Evolutionary conservation across 2,113 vertebrate genomes (phyloP).

Genomic region (Prinia subflava): DNA sequence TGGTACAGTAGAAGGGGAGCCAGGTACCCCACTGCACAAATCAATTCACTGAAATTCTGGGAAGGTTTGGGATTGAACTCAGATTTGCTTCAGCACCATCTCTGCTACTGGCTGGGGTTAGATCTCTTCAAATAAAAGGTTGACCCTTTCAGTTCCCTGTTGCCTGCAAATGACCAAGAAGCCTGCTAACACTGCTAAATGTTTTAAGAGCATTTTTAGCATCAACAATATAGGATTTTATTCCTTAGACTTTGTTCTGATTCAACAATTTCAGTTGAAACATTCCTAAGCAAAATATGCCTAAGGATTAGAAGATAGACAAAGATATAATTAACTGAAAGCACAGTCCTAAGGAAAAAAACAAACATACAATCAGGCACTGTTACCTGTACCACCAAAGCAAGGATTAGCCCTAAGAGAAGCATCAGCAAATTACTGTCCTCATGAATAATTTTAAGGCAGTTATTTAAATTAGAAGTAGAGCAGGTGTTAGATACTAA

Average conservation of each 20-base stretch:
- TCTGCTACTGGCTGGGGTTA: not conserved
- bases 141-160: not conserved
- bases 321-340: not conserved
- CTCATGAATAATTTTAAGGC: constrained; percentile 19
- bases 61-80: not conserved
- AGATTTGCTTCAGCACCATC: not conserved
- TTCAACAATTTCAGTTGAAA: not conserved
- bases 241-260: not conserved
- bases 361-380: not conserved
- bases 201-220: not conserved
- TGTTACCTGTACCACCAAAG: not conserved
- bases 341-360: not conserved
- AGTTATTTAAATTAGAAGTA: constrained; percentile 20
- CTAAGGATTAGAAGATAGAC: not conserved
- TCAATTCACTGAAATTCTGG: not conserved
- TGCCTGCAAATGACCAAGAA: not conserved
- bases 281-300: not conserved
- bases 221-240: not conserved
- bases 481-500: not conserved
- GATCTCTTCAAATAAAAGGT: not conserved
- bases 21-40: not conserved
- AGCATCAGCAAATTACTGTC: not conserved
- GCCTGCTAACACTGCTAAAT: not conserved
- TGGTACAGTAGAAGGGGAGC: not conserved
- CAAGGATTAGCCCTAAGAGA: not conserved